Evolutionary conservation across 2,797 vertebrate genomes (phyloP), one percentile per base, ranked within the genome.

Genomic region (Macroramphosus scolopax): DNA sequence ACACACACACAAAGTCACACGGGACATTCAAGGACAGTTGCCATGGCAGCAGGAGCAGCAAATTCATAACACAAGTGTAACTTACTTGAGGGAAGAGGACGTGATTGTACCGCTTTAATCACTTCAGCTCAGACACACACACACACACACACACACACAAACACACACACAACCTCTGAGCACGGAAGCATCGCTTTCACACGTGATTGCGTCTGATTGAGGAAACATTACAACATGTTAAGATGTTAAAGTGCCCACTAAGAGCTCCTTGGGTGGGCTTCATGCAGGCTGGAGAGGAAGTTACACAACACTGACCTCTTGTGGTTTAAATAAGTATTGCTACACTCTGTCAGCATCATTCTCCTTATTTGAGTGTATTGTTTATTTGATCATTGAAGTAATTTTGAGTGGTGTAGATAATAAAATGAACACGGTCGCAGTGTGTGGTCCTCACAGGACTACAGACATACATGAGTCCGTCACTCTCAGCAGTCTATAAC

Each of bases 1-100:
- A 17, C 14, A 18, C 9, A 8, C 31, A 45, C 34, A 39, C 8
- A 43, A 12, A 53, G 14, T 50, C 47, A 29, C 37, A 49, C 41
- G 57, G 56, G 62, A 66, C 62, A 51, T 55, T 68, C 65, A 66
- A 73, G 63, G 59, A 63, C 46, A 66, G 82, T 86, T 48, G 17
- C 72, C 74, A 87, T 83, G 74, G 81, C 51, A 81, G 84, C 77
- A 60, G 31, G 16, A 30, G 7, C 54, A 49, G 55, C 43, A 3
- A 57, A 63, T 56, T 53, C 51, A 53, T 45, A 71, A 70, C 54
- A 46, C 5, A 5, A 29, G 44, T 55, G 58, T 59, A 71, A n/a
- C n/a, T n/a, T n/a, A 68, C 55, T 68, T 50, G 51, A 72, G 51
- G 53, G 33, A 34, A 25, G 32, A 20, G 35, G 62, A 70, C 49